These are phyloP conservation scores for Megastigmus dorsalis DNA, from an alignment of 2,888 invertebrate species.

Conservation along the genomic window DNA sequence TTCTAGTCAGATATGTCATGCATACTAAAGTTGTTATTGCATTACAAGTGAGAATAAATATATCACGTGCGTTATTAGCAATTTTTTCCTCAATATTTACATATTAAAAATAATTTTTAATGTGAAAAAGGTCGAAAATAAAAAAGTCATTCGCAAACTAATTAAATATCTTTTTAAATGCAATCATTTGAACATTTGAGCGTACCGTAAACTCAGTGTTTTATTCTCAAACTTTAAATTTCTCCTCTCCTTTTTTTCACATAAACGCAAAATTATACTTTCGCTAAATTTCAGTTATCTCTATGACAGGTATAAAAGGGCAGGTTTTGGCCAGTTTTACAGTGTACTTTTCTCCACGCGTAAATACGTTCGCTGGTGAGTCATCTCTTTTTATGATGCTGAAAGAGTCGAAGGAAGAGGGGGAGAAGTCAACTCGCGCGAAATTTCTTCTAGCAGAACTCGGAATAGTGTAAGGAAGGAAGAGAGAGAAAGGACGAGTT, in stretches of 20 bases:
- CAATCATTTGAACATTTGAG: neutral
- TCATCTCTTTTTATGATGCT: slow-evolving; percentile 8
- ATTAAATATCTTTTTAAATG: too few relatives aligned
- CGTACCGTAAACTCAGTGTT: neutral
- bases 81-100: too few relatives aligned
- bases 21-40: too few relatives aligned
- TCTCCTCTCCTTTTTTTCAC: too few relatives aligned
- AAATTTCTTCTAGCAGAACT: slow-evolving; percentile 22
- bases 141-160: too few relatives aligned
- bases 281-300: slow-evolving; percentile 25
- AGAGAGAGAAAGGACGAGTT: neutral
- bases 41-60: too few relatives aligned
- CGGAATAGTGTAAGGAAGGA: too few relatives aligned
- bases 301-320: neutral
- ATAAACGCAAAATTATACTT: too few relatives aligned
- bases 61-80: too few relatives aligned
- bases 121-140: too few relatives aligned
- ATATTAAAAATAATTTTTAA: too few relatives aligned
- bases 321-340: neutral
- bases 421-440: slow-evolving; percentile 6
- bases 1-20: too few relatives aligned
- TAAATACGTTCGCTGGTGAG: neutral
- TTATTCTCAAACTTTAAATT: neutral
- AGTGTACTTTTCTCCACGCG: neutral
- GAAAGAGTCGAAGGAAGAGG: neutral